These are phyloP conservation scores for Echinarachnius parma DNA, from an alignment of 53 echinoderm and acorn worm genomes.

Conservation along the genomic window DNA sequence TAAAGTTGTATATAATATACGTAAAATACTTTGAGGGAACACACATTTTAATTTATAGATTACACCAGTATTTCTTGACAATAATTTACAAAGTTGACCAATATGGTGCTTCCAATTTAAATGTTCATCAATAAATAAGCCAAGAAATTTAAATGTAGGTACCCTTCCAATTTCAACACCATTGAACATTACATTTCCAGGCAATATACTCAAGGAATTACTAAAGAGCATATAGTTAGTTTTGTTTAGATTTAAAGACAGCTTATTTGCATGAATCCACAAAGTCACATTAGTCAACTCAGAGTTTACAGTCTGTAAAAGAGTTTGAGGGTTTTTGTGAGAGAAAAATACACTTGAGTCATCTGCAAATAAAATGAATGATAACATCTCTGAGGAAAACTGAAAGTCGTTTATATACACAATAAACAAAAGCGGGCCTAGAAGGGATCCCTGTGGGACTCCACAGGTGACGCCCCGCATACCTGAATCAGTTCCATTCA, in stretches of 20 bases:
- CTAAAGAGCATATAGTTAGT: neutral
- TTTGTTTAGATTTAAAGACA: neutral
- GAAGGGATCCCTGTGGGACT: neutral
- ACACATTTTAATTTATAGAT: neutral
- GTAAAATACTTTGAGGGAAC: neutral
- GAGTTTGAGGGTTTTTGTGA: neutral
- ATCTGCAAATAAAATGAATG: neutral
- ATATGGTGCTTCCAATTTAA: neutral
- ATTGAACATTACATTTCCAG: neutral
- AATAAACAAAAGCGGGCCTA: neutral
- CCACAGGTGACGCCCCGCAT: neutral
- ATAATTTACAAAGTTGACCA: neutral
- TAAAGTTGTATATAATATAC: neutral
- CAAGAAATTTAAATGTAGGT: neutral
- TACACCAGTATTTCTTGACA: neutral
- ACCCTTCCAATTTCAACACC: neutral
- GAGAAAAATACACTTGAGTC: neutral
- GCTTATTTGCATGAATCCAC: neutral
- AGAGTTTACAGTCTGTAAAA: neutral
- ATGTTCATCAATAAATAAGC: neutral
- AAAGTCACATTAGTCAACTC: neutral
- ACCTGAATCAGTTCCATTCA: neutral
- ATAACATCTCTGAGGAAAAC: neutral
- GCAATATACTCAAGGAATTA: neutral
- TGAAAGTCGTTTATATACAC: neutral